Evolutionary conservation across 2,888 invertebrate genomes (phyloP).

Genomic region (Anodontia alba): DNA sequence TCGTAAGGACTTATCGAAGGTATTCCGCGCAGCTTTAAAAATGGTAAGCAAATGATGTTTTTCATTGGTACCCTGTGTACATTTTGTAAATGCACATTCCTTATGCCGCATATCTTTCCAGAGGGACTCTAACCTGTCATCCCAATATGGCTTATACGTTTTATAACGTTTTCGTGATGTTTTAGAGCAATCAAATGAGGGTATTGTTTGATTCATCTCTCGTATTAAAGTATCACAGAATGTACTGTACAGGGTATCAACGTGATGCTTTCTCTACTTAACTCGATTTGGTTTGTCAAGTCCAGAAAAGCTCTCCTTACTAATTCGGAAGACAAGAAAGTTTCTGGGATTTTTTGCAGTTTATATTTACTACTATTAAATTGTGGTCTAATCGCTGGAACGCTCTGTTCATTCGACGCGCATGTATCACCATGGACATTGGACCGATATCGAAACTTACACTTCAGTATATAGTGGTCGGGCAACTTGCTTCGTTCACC

Average conservation of each 20-base stretch:
- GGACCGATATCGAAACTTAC: no score
- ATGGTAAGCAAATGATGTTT: neutral
- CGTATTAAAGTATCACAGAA: neutral
- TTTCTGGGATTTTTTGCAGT: neutral
- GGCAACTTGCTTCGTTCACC: no score
- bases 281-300: neutral
- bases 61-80: neutral
- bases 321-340: neutral
- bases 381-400: neutral
- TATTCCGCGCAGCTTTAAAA: neutral
- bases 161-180: neutral
- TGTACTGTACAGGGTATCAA: no score
- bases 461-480: no score
- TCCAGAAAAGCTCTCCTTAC: neutral
- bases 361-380: no score
- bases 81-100: neutral
- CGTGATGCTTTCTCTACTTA: neutral
- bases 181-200: neutral
- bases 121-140: neutral
- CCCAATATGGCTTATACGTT: slow-evolving; percentile 7
- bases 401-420: no score
- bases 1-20: neutral
- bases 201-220: slow-evolving; percentile 6
- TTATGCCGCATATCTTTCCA: slow-evolving; percentile 3
- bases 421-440: no score